A percentile compares a stretch with the other conserved stretches of the same genome.
phyloP scores from a whole-genome alignment of 2,797 vertebrate species.

The Sebastes miniatus region DNA sequence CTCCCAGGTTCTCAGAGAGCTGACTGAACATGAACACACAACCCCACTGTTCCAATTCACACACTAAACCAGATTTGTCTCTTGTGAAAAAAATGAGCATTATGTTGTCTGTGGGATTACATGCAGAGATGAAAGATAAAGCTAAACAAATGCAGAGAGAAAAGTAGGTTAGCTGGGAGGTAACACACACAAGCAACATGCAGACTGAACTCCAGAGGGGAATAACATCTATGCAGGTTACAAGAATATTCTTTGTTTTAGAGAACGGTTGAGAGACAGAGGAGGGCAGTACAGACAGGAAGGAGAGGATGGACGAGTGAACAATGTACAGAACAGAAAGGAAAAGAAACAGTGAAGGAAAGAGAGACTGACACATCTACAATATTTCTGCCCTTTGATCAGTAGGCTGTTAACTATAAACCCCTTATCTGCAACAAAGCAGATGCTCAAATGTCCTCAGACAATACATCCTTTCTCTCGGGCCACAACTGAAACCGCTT shows the following conservation, averaged over 20 bases:
- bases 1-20: background rate
- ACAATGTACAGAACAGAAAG: constrained; percentile 32
- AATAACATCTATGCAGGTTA: constrained; percentile 4
- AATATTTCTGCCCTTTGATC: constrained; percentile 65
- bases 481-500: constrained; percentile 74
- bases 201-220: constrained; percentile 23
- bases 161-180: constrained; percentile 39
- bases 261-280: constrained; percentile 24
- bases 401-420: constrained; percentile 53
- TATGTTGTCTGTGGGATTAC: constrained; percentile 20
- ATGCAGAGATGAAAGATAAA: constrained; percentile 26
- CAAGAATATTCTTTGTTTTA: constrained; percentile 15
- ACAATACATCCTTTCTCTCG: constrained; percentile 76
- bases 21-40: background rate
- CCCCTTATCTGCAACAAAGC: constrained; percentile 70
- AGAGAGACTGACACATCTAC: constrained; percentile 48
- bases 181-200: background rate
- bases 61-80: constrained; percentile 19
- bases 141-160: constrained; percentile 3
- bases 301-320: constrained; percentile 25
- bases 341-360: constrained; percentile 22
- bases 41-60: background rate
- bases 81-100: constrained; percentile 15
- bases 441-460: constrained; percentile 71
- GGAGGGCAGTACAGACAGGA: constrained; percentile 27